phyloP scores from a whole-genome alignment of 1,140 invertebrate genomes.

The Oreohelix idahoensis region DNA sequence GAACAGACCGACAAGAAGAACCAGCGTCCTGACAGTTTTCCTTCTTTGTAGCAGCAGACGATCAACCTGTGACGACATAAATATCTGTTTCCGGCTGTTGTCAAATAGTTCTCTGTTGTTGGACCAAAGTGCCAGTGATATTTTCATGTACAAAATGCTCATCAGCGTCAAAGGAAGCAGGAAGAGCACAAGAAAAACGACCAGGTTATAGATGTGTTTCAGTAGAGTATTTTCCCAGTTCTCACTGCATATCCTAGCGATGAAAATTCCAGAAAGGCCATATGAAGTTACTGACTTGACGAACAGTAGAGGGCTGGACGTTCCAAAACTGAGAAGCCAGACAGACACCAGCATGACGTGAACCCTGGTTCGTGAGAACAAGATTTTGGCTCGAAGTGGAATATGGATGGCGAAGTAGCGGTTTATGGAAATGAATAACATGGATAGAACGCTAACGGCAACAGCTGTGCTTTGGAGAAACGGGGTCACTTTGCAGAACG shows the following conservation, averaged over 20 bases:
- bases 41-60: slow-evolving; percentile 55
- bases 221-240: slow-evolving; percentile 38
- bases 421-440: slow-evolving; percentile 68
- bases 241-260: slow-evolving; percentile 50
- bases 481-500: slow-evolving; percentile 77
- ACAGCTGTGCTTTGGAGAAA: slow-evolving; percentile 65
- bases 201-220: slow-evolving; percentile 76
- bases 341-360: slow-evolving; percentile 48
- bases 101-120: slow-evolving; percentile 77
- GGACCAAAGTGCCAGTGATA: slow-evolving; percentile 85
- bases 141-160: slow-evolving; percentile 86
- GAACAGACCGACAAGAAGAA: slow-evolving; percentile 60
- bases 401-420: slow-evolving; percentile 61
- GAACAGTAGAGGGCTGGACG: slow-evolving; percentile 50
- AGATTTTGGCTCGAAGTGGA: slow-evolving; percentile 58
- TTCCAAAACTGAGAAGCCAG: slow-evolving; percentile 51
- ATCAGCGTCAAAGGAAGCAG: slow-evolving; percentile 84
- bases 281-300: slow-evolving; percentile 47
- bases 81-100: slow-evolving; percentile 21
- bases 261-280: slow-evolving; percentile 43
- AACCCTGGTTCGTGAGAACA: slow-evolving; percentile 54
- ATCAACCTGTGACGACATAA: slow-evolving; percentile 35
- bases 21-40: slow-evolving; percentile 57
- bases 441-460: slow-evolving; percentile 65
- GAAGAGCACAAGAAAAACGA: slow-evolving; percentile 83